Base-by-base conservation (phyloP, 2,797 vertebrate genomes). In the Eutrigla gurnardus region DNA sequence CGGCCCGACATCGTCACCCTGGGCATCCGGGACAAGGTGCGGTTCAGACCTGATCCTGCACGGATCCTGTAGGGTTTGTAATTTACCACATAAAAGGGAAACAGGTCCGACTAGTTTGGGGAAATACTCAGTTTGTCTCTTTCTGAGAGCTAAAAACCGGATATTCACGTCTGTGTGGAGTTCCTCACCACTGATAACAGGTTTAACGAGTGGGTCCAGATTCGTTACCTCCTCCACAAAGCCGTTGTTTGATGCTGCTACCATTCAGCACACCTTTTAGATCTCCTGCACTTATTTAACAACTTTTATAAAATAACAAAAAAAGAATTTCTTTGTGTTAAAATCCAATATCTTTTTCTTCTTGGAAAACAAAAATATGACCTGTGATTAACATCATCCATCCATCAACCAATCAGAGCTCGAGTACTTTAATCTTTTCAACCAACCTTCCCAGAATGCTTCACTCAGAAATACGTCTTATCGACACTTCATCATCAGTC, bases 1-100 rank as follows among this genome's bases (percentile, higher is more conserved):
- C 71, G 91, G 58, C 89, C 91, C 4, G 78, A 88, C 65, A 80
- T 84, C 17, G 70, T 70, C 55, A 87, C 40, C 1, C 87, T 93
- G 13, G 89, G 86, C 35, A 58, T 91, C 76, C 91, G 90, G 77
- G 96, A 95, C 80, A 93, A 96, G 93, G 93, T 84, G 40, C 42
- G 46, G 5, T 43, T 39, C n/a, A 42, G 17, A 64, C 36, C 40
- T 13, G 8, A 65, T 25, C n/a, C 33, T 57, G 37, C 25, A 42
- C 39, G 11, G 3, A 42, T 52, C 36, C n/a, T 65, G 4, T 11
- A 71, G 40, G 10, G 47, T 13, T 39, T 46, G 7, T 2, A 49
- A 25, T 5, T 57, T 2, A 49, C 6, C 13, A 13, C 42, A 67
- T 53, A n/a, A 64, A 32, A 10, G 45, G 18, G 15, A 33, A 66